Conservation (phyloP, 2,113 vertebrate species). For the Cryptomyrus ogoouensis region DNA sequence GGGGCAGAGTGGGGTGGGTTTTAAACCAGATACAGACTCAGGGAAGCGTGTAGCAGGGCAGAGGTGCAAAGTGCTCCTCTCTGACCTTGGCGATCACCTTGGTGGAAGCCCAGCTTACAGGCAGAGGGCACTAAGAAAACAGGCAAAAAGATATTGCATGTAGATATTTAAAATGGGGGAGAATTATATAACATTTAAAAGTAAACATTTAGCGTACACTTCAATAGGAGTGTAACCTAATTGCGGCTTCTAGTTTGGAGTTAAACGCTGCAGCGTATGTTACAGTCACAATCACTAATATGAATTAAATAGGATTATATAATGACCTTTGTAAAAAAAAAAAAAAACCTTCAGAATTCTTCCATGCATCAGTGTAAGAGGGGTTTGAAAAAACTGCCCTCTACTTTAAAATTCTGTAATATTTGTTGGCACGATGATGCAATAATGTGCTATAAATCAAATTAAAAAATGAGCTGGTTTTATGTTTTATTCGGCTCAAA, state of each 20-base stretch:
- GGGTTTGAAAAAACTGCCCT: neutral
- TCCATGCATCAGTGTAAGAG: neutral
- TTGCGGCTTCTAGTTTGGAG: neutral
- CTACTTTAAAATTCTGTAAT: neutral
- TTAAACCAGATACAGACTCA: neutral
- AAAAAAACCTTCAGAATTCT: neutral
- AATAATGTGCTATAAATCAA: neutral
- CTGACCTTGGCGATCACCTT: neutral
- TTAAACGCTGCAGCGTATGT: neutral
- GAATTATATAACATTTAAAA: neutral
- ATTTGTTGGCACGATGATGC: neutral
- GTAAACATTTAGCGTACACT: neutral
- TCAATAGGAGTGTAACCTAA: neutral
- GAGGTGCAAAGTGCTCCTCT: neutral
- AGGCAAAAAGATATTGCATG: neutral
- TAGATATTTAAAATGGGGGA: neutral
- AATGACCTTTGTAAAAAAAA: neutral
- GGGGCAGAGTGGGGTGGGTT: neutral
- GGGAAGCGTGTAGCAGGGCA: neutral
- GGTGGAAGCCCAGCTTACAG: neutral
- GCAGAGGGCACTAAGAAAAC: neutral
- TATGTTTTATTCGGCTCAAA: neutral
- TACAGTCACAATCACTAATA: neutral
- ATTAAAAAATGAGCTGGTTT: neutral
- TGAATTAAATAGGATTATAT: neutral